Evolutionary conservation across 2,888 invertebrate genomes (phyloP).

Genomic region (Hoplodrina blanda): DNA sequence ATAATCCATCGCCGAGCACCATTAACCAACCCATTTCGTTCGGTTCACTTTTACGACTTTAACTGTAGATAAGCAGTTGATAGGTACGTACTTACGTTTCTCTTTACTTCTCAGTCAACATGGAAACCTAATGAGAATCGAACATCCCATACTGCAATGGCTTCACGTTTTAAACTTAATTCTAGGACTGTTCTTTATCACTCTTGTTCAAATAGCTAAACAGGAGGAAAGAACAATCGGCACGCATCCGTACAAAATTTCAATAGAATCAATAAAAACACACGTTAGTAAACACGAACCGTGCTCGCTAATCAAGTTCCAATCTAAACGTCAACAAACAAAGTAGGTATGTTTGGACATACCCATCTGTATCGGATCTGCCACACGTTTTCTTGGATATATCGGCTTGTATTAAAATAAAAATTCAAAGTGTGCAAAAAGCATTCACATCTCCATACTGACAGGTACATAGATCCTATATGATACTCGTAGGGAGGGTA

Average conservation of each 20-base stretch:
- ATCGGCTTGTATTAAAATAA: slow-evolving; percentile 15
- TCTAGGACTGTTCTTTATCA: neutral
- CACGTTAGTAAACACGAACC: slow-evolving; percentile 39
- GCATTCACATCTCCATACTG: slow-evolving; percentile 32
- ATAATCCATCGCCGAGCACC: slow-evolving; percentile 56
- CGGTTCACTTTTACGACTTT: slow-evolving; percentile 59
- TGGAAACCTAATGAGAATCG: slow-evolving; percentile 29
- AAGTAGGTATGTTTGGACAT: slow-evolving; percentile 35
- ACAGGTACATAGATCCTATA: slow-evolving; percentile 28
- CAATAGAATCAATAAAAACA: slow-evolving; percentile 36
- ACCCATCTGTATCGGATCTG: slow-evolving; percentile 5
- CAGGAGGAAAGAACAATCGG: neutral
- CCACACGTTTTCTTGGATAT: slow-evolving; percentile 7
- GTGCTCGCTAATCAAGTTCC: slow-evolving; percentile 51
- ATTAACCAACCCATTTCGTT: slow-evolving; percentile 62
- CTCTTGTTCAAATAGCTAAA: neutral
- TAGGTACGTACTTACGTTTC: slow-evolving; percentile 37
- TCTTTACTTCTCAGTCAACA: slow-evolving; percentile 34
- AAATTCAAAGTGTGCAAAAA: slow-evolving; percentile 21
- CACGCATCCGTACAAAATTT: slow-evolving; percentile 7
- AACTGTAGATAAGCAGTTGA: slow-evolving; percentile 60
- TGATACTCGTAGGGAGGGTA: slow-evolving; percentile 29
- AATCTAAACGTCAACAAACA: slow-evolving; percentile 48
- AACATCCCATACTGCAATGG: neutral
- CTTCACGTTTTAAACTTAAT: neutral